Evolutionary conservation across 2,113 vertebrate species (phyloP).

Genomic region (Xyliphius kryptos): DNA sequence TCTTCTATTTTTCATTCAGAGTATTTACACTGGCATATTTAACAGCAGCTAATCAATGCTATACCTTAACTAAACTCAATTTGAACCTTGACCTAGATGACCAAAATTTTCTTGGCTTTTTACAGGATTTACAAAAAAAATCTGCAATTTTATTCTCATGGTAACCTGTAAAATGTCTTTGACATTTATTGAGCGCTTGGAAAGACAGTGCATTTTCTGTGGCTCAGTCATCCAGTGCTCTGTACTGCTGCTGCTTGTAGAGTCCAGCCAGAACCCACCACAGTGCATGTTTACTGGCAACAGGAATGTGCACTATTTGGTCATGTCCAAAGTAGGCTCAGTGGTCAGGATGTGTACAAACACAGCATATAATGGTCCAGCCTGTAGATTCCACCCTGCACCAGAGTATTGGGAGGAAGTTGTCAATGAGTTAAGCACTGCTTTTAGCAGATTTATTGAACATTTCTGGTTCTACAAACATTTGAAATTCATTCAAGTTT

Average conservation of each 20-base stretch:
- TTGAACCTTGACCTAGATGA: too few species aligned
- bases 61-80: too few species aligned
- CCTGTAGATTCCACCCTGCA: slow-evolving; percentile 21
- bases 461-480: background rate
- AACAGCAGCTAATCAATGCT: too few species aligned
- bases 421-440: slow-evolving; percentile 6
- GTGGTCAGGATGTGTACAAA: slow-evolving; percentile 54
- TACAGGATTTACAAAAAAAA: too few species aligned
- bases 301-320: slow-evolving; percentile 64
- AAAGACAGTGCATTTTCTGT: slow-evolving; percentile 14
- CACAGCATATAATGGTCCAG: slow-evolving; percentile 52
- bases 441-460: slow-evolving; percentile 17
- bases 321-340: slow-evolving; percentile 57
- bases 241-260: slow-evolving; percentile 9
- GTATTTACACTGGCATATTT: too few species aligned
- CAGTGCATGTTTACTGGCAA: slow-evolving; percentile 56
- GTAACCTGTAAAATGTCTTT: too few species aligned
- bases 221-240: background rate
- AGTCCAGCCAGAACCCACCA: slow-evolving; percentile 24
- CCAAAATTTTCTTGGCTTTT: too few species aligned
- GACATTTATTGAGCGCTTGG: background rate
- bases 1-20: too few species aligned
- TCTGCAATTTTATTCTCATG: too few species aligned
- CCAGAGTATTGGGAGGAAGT: slow-evolving; percentile 17
- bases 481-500: slow-evolving; percentile 8